These are phyloP conservation scores for Argopecten irradians DNA, from an alignment of 1,140 invertebrate species.

Conservation along the genomic window DNA sequence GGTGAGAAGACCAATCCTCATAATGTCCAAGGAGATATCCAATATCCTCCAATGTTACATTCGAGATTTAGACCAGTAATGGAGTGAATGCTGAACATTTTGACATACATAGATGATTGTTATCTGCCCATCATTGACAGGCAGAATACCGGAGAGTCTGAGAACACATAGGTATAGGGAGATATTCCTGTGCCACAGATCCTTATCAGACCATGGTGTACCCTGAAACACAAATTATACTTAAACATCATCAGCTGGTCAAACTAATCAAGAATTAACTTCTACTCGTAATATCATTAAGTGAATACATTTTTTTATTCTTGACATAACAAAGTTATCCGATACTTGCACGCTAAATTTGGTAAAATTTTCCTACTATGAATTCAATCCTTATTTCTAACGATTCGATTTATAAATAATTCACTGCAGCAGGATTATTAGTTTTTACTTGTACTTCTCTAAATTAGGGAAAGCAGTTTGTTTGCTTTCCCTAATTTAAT, in stretches of 20 bases:
- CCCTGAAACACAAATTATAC: conserved; percentile 59
- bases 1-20: not conserved
- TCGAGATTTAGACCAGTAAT: not conserved
- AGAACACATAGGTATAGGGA: conserved; percentile 57
- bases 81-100: not conserved
- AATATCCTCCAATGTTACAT: not conserved
- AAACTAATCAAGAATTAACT: not conserved
- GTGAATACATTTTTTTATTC: not conserved
- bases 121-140: conserved; percentile 49
- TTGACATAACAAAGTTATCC: not conserved
- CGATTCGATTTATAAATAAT: not conserved
- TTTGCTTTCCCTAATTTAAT: too few relatives aligned
- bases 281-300: not conserved
- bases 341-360: not conserved
- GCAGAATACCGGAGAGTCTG: conserved; percentile 58
- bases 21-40: not conserved
- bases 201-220: conserved; percentile 64
- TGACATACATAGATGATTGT: not conserved
- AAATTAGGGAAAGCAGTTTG: too few relatives aligned
- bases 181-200: conserved; percentile 64
- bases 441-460: too few relatives aligned
- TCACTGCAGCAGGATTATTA: too few relatives aligned
- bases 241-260: not conserved
- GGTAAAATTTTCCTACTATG: not conserved
- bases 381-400: not conserved